Evolutionary conservation across 2,113 vertebrate species (phyloP).

Genomic region (Cebus imitator): DNA sequence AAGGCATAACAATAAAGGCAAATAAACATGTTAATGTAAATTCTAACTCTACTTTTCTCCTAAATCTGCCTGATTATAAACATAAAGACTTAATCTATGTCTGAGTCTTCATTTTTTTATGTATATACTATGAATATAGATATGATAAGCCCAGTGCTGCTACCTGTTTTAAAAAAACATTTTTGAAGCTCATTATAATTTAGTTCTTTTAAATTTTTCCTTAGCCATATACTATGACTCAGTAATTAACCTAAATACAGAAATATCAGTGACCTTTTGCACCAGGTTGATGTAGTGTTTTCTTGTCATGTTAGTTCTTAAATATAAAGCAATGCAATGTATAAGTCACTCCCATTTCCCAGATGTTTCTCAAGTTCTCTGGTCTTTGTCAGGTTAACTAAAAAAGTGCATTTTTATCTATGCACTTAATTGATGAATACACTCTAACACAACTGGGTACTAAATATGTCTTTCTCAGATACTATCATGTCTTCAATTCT

Average conservation of each 20-base stretch:
- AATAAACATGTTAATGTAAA: background rate
- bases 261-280: background rate
- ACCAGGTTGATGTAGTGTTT: accelerated
- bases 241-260: background rate
- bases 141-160: background rate
- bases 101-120: background rate
- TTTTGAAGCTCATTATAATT: background rate
- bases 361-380: background rate
- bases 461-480: background rate
- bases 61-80: background rate
- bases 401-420: slow-evolving; percentile 11
- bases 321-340: background rate
- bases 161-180: background rate
- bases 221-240: background rate
- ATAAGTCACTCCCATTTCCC: background rate
- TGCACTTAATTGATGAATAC: background rate
- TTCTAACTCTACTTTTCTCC: background rate
- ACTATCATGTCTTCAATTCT: slow-evolving; percentile 13
- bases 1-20: background rate
- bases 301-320: background rate
- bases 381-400: slow-evolving; percentile 23
- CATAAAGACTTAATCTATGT: background rate
- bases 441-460: background rate
- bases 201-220: background rate
- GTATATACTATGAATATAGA: background rate